Conservation (phyloP, 2,888 invertebrate genomes). For the Hirtodrosophila cameraria region DNA sequence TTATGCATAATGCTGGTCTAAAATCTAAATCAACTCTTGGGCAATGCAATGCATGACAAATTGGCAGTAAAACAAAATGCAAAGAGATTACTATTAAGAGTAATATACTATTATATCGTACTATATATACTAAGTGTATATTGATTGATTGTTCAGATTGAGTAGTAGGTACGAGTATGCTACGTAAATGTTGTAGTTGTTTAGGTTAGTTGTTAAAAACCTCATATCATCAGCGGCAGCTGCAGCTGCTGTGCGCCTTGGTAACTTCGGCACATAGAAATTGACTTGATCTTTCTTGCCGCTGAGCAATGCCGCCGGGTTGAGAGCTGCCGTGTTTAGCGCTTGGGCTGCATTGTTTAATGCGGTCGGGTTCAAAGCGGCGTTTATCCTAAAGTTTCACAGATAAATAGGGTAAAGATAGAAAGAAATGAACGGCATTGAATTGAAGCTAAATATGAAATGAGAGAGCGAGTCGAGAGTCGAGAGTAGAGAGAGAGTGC, state of each 20-base stretch:
- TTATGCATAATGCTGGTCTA: conserved; percentile 25
- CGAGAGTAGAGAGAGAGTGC: background rate
- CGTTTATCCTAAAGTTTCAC: conserved; percentile 72
- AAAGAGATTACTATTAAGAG: conserved; percentile 34
- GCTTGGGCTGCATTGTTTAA: conserved; percentile 80
- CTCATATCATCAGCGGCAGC: conserved; percentile 72
- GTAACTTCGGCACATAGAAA: conserved; percentile 82
- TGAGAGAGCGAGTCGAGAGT: conserved; percentile 9
- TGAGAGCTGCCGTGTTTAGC: conserved; percentile 77
- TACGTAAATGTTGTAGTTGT: background rate
- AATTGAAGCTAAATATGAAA: conserved; percentile 26
- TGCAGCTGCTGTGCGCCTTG: conserved; percentile 61
- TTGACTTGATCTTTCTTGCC: conserved; percentile 81
- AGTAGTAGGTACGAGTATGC: too few relatives aligned
- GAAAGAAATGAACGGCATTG: conserved; percentile 31
- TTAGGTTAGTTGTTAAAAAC: conserved; percentile 69
- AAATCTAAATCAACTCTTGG: conserved; percentile 30
- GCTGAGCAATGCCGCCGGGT: conserved; percentile 75
- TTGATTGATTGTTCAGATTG: conserved; percentile 15
- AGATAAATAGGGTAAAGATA: conserved; percentile 48
- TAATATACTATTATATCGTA: too few relatives aligned
- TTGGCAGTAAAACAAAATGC: conserved; percentile 58
- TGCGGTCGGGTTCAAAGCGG: conserved; percentile 77
- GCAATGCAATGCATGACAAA: conserved; percentile 36
- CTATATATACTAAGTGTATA: too few relatives aligned